A percentile compares a stretch with the other conserved stretches of the same genome.
Conservation (phyloP, 2,113 vertebrate genomes). For the Nymphicus hollandicus region DNA sequence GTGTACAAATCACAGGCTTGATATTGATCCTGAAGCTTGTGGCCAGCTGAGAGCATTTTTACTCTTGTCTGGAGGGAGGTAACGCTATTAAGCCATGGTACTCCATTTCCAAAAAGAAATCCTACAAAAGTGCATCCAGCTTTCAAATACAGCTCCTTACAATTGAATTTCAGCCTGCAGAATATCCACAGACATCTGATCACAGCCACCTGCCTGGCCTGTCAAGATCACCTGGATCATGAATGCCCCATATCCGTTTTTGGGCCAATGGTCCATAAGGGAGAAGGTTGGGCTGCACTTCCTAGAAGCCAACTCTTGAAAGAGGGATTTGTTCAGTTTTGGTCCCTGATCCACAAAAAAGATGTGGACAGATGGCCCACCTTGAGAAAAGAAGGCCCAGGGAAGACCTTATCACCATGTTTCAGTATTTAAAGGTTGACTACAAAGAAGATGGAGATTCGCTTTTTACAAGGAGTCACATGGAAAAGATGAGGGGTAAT, state of each 20-base stretch:
- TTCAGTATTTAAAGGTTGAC: background rate
- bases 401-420: background rate
- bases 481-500: background rate
- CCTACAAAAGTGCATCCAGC: background rate
- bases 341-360: background rate
- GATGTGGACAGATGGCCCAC: background rate
- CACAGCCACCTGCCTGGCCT: rapidly evolving
- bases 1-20: constrained; percentile 33
- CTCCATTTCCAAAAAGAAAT: background rate
- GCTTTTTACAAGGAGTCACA: background rate
- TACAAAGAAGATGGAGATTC: background rate
- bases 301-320: background rate
- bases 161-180: background rate
- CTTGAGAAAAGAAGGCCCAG: background rate
- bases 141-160: background rate
- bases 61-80: background rate
- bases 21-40: background rate
- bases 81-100: rapidly evolving
- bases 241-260: background rate
- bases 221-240: background rate
- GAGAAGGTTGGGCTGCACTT: background rate
- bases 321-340: background rate
- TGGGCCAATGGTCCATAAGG: background rate
- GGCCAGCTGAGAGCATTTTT: background rate
- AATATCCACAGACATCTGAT: background rate